Evolutionary conservation across 2,888 invertebrate species (phyloP).

Genomic region (Hypsopygia costalis): DNA sequence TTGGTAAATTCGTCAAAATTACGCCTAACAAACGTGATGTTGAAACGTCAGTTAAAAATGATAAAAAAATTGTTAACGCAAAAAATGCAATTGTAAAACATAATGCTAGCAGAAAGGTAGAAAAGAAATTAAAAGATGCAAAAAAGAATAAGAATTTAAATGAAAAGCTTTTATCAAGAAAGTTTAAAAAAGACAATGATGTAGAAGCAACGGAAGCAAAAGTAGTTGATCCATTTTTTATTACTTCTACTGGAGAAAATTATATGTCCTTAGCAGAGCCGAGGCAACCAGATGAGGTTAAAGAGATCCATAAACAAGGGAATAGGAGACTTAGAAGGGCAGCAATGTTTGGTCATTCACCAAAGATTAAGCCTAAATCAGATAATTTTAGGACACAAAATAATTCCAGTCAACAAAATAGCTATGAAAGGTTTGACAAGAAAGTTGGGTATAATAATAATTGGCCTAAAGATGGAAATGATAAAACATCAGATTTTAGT

Average conservation of each 20-base stretch:
- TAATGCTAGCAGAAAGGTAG: constrained; percentile 7
- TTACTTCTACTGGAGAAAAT: constrained; percentile 63
- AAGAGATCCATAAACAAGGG: constrained; percentile 60
- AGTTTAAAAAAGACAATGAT: constrained; percentile 47
- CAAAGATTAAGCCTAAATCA: constrained; percentile 47
- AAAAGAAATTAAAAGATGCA: constrained; percentile 46
- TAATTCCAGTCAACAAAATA: constrained; percentile 29
- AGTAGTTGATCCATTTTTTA: constrained; percentile 70
- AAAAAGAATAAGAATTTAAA: constrained; percentile 61
- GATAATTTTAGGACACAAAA: constrained; percentile 26
- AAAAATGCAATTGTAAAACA: too few species aligned
- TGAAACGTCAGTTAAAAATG: too few species aligned
- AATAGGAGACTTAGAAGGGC: constrained; percentile 69
- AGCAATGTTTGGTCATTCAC: constrained; percentile 65
- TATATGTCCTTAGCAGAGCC: constrained; percentile 70
- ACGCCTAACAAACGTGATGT: constrained; percentile 3
- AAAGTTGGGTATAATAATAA: constrained; percentile 19
- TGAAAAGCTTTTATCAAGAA: constrained; percentile 53
- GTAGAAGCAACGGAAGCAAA: constrained; percentile 33
- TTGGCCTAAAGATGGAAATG: constrained; percentile 1
- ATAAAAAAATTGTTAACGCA: too few species aligned
- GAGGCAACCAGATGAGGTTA: constrained; percentile 65
- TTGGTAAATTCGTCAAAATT: constrained; percentile 10
- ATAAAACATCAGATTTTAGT: constrained; percentile 18
- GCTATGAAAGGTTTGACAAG: constrained; percentile 24